Conservation (phyloP, 2,888 invertebrate genomes). For the Ephialtes manifestator region DNA sequence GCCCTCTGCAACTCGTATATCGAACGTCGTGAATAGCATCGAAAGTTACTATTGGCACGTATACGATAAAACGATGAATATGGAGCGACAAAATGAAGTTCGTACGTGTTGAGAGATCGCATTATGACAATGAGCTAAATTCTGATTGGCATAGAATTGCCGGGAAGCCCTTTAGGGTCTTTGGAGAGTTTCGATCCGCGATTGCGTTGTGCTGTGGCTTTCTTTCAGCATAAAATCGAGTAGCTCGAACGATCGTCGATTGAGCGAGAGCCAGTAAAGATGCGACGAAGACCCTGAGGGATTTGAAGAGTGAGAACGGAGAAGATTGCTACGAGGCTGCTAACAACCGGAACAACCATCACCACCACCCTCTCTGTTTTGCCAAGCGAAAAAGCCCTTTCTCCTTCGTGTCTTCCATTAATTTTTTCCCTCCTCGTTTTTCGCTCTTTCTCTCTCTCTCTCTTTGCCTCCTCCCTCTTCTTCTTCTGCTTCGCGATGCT, state of each 20-base stretch:
- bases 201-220: not conserved
- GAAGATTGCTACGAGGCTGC: not conserved
- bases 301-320: constrained; percentile 28
- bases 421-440: constrained; percentile 48
- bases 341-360: constrained; percentile 35
- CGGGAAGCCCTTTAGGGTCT: not conserved
- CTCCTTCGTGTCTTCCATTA: constrained; percentile 62
- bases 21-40: not conserved
- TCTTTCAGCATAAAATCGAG: not conserved
- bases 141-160: not conserved
- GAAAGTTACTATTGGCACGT: not conserved
- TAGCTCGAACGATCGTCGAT: constrained; percentile 48
- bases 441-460: too few species aligned
- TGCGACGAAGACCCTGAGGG: constrained; percentile 15
- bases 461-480: constrained; percentile 62
- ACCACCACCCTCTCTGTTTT: constrained; percentile 44
- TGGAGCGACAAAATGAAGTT: constrained; percentile 33
- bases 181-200: not conserved
- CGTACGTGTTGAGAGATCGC: not conserved
- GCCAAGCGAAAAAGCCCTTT: constrained; percentile 54
- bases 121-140: constrained; percentile 1
- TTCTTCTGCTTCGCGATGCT: too few species aligned
- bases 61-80: constrained; percentile 1
- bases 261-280: constrained; percentile 34
- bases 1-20: not conserved